Evolutionary conservation across 2,888 invertebrate species (phyloP), one percentile per base, ranked within the genome.

Genomic region (Heliothis peltigera): DNA sequence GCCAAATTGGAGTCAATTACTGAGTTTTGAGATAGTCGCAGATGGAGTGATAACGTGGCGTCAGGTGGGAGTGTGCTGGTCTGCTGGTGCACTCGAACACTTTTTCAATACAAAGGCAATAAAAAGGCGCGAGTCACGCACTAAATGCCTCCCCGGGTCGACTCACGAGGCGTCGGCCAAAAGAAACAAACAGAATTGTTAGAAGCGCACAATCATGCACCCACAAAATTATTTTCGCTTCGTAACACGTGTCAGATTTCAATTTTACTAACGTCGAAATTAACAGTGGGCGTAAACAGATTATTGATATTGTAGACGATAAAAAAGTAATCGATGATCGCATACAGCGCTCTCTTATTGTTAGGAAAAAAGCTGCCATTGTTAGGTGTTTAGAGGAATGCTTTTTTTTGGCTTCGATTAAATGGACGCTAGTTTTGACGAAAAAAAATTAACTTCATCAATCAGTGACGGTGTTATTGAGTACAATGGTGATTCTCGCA

Each of bases 261-360:
- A 94, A 94, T 94, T 93, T 91, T 91, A 93, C 91, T 88, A 91
- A 92, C 91, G 93, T 93, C 89, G 92, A 89, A 92, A 93, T 94
- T 93, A 95, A 94, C 94, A 87, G 94, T 93, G 95, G 95, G 95
- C 94, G 95, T 95, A 91, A 91, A 93, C 93, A 88, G 93, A 94
- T 93, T 93, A 93, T 94, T 91, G 94, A 94, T 94, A 94, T 94
- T 94, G 92, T 91, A 86, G 82, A 84, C 83, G 92, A 93, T 93
- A 94, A 94, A 94, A 94, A 94, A 93, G 89, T 94, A 95, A 95
- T 94, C 95, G 94, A 95, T 94, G 94, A 94, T 91, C 93, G 92
- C 86, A 88, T 86, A 86, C 87, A 89, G 85, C 87, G 84, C 81
- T 81, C 87, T 86, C 81, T 85, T 82, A 88, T 90, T 90, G 90